phyloP scores from a whole-genome alignment of 64 coral and sea anemone species.

The Montipora efflorescens region DNA sequence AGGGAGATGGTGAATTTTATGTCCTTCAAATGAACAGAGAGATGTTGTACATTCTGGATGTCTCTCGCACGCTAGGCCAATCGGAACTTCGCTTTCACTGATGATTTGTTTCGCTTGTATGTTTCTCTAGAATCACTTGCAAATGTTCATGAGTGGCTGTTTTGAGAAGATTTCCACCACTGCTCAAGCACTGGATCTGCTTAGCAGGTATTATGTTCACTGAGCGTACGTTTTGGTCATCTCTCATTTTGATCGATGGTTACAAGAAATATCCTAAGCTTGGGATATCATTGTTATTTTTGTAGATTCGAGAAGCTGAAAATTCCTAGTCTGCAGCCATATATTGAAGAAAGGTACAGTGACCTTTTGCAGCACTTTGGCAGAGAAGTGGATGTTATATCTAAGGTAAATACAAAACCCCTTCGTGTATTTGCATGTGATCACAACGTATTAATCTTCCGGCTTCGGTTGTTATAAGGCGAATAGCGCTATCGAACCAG shows the following conservation, averaged over 20 bases:
- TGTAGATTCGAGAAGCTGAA: slow-evolving; percentile 88
- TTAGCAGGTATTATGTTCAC: slow-evolving; percentile 52
- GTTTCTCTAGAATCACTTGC: slow-evolving; percentile 38
- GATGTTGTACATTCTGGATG: too few species aligned
- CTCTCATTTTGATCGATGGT: background rate
- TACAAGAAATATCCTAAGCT: background rate
- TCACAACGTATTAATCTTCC: background rate
- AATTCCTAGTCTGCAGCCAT: slow-evolving; percentile 77
- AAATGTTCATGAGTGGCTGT: slow-evolving; percentile 83
- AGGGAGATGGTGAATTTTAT: too few species aligned
- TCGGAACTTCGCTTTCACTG: too few species aligned
- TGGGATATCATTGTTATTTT: background rate
- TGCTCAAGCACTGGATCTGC: slow-evolving; percentile 74
- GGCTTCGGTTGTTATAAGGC: too few species aligned
- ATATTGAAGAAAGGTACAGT: slow-evolving; percentile 73
- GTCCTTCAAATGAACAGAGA: too few species aligned
- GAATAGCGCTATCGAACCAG: too few species aligned
- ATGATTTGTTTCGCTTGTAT: background rate
- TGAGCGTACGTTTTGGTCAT: background rate
- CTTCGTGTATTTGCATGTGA: too few species aligned
- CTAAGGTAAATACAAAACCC: slow-evolving; percentile 56
- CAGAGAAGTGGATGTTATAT: slow-evolving; percentile 84
- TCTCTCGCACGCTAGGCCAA: too few species aligned
- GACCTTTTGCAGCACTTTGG: slow-evolving; percentile 78
- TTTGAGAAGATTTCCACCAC: slow-evolving; percentile 82